These are phyloP conservation scores for Chaetorhynchus papuensis DNA, from an alignment of 2,113 vertebrate genomes.

Conservation along the genomic window DNA sequence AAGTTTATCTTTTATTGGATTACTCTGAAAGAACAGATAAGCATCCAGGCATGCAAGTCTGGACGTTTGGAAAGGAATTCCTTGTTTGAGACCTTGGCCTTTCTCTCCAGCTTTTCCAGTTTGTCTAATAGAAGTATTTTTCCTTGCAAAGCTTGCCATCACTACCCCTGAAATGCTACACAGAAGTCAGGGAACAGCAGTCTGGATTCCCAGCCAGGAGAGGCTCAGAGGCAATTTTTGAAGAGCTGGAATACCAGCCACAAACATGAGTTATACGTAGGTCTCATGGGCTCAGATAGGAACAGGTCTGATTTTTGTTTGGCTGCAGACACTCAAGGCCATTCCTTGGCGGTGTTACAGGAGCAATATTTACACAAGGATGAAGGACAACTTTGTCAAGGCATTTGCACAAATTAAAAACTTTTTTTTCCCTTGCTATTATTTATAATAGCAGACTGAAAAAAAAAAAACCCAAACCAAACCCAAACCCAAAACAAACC, in stretches of 20 bases:
- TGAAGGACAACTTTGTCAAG: conserved; percentile 13
- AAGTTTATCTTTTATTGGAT: conserved; percentile 13
- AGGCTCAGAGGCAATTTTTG: background rate
- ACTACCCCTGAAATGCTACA: background rate
- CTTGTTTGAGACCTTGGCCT: background rate
- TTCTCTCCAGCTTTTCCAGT: background rate
- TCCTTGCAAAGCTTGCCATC: background rate
- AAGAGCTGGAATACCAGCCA: background rate
- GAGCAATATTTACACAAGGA: conserved; percentile 46
- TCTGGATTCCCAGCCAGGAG: background rate
- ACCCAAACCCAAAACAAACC: background rate
- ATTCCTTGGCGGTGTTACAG: conserved; percentile 38
- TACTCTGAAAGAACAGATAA: conserved; percentile 8
- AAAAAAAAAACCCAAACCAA: background rate
- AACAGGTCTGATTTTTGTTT: background rate
- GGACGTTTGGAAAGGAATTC: background rate
- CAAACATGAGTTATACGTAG: background rate
- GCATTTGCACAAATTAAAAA: conserved; percentile 34
- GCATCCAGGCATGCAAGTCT: background rate
- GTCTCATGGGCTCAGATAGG: background rate
- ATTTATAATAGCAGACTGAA: background rate
- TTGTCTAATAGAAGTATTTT: background rate
- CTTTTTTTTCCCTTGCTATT: conserved; percentile 9
- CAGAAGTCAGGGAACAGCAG: background rate
- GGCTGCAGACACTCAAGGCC: conserved; percentile 9